Evolutionary conservation across 2,797 vertebrate genomes (phyloP), one percentile per base, ranked within the genome.

Genomic region (Spheniscus humboldti): DNA sequence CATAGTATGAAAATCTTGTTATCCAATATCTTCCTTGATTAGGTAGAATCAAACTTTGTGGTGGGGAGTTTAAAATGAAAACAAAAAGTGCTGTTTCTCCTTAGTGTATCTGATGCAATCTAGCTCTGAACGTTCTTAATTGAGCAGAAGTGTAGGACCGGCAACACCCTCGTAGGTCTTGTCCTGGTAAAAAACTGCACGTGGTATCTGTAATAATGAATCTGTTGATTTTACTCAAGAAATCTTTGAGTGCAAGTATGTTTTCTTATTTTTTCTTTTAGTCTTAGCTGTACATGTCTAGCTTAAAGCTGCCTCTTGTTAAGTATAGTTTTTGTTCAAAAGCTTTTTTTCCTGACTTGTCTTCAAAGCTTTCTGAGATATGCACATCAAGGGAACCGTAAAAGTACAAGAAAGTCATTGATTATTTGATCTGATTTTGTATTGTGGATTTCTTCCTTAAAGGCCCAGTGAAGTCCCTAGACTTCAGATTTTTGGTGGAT

Each of bases 371-470:
- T 73, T 48, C 30, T 14, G 74, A 93, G 63, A 72, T 60, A 74
- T 2, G 33, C 4, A 27, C 41, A 27, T 83, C 62, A 59, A 94
- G 52, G 57, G 50, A 91, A 82, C 78, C 9, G 9, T 69, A 76
- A 50, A 87, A 90, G 62, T 60, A 55, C 20, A 77, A 75, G 71
- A n/a, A 92, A 93, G 41, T 81, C 92, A 92, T 72, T 67, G 86
- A 82, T 91, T 88, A 47, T 47, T 59, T 92, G 73, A 80, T 94
- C 92, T 84, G 18, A 52, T 89, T 96, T 96, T 75, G 7, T 89
- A 15, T 68, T 76, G 66, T 89, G 69, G 27, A 59, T 73, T 77
- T 93, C 62, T 92, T 93, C 48, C 41, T 37, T 82, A 68, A 94
- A 92, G 67, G 47, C 19, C 18, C 11, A 73, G 35, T 64, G 67